Conservation (phyloP, 53 echinoderm and acorn worm genomes). For the Mesocentrotus franciscanus region DNA sequence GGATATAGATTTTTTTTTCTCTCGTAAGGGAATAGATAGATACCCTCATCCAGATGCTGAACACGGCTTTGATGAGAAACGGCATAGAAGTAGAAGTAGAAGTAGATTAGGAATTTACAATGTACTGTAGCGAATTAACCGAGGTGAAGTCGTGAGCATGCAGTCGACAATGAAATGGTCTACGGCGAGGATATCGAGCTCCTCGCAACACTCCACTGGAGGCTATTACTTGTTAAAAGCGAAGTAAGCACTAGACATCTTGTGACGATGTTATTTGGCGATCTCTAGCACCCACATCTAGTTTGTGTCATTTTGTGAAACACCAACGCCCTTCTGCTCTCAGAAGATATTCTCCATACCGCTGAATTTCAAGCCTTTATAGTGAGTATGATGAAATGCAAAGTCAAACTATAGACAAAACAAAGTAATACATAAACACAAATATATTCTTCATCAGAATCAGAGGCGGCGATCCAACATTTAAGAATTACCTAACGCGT, state of each 20-base stretch:
- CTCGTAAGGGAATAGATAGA: not conserved
- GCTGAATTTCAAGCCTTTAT: not conserved
- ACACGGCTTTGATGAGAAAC: too few relatives aligned
- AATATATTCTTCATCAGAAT: too few relatives aligned
- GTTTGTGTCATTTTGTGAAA: not conserved
- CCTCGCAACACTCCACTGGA: slow-evolving; percentile 1
- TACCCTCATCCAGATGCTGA: too few relatives aligned
- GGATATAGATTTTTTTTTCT: too few relatives aligned
- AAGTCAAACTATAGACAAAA: too few relatives aligned
- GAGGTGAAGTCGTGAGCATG: not conserved
- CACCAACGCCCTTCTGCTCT: not conserved
- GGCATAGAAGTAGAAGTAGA: too few relatives aligned
- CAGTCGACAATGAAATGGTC: not conserved
- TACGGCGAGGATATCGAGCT: not conserved
- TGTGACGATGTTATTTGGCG: not conserved
- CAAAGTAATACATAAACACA: too few relatives aligned
- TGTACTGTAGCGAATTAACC: not conserved
- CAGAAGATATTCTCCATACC: not conserved
- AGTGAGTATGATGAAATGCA: not conserved
- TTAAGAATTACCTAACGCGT: too few relatives aligned
- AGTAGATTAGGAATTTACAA: not conserved
- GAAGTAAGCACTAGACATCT: not conserved
- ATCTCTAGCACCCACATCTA: not conserved
- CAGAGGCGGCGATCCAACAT: too few relatives aligned
- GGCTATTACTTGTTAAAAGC: not conserved